A percentile compares a stretch with the other conserved stretches of the same genome.
phyloP scores from a whole-genome alignment of 1,140 invertebrate genomes.

The Berghia stephanieae region DNA sequence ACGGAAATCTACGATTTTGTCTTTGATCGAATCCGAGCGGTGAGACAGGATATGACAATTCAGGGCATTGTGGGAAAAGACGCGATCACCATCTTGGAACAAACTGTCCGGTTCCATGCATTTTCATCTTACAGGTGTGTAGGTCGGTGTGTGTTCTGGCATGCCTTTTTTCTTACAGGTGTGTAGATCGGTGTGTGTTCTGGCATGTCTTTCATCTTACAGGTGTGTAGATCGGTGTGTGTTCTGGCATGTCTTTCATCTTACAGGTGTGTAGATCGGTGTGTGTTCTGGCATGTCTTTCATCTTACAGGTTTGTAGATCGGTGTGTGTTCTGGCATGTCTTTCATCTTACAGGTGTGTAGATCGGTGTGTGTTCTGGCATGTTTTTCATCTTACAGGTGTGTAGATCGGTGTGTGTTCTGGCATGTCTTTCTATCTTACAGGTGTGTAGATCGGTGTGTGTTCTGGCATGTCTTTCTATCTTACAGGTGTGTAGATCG shows the following conservation, averaged over 20 bases:
- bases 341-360: not conserved
- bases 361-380: not conserved
- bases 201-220: too few relatives aligned
- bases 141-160: not conserved
- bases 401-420: not conserved
- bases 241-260: not conserved
- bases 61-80: slow-evolving; percentile 71
- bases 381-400: too few relatives aligned
- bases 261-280: not conserved
- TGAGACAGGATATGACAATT: slow-evolving; percentile 80
- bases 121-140: slow-evolving; percentile 76
- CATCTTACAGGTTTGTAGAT: not conserved
- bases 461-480: not conserved
- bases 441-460: not conserved
- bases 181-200: not conserved
- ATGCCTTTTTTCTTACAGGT: not conserved
- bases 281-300: not conserved
- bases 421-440: not conserved
- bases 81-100: slow-evolving; percentile 73
- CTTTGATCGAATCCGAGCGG: slow-evolving; percentile 77
- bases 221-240: not conserved
- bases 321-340: not conserved
- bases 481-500: too few relatives aligned
- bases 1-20: slow-evolving; percentile 77
- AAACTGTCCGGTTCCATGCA: slow-evolving; percentile 75